Base-by-base conservation (phyloP, 2,113 vertebrate genomes). In the Poeciliopsis turrubarensis region DNA sequence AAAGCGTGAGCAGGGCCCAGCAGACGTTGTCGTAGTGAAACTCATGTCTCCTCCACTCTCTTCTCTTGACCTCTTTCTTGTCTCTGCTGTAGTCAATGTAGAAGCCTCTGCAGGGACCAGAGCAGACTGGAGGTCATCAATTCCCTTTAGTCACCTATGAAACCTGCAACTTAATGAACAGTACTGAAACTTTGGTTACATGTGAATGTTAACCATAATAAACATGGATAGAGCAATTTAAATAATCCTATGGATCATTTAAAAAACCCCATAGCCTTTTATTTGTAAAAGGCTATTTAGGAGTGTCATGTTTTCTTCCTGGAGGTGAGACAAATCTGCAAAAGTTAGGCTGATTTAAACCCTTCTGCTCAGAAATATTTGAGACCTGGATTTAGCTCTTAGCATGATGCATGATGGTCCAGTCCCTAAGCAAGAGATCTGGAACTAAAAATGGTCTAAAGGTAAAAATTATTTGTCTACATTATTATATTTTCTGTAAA, bases 1-100 rank as follows among this genome's bases (percentile, higher is more conserved):
- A 99, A n/a, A 99, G 96, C 0, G 98, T 99, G 81, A 99, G 95
- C 72, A 99, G 94, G 13, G 97, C 98, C 97, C 98, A 99, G 91
- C 98, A 95, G 77, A 99, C 97, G 26, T 99, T 99, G 93, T 99
- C 98, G 0, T 98, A 99, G 87, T 99, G 98, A 81, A 99, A 99
- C 82, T 99, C 98, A 0, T 99, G 97, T 79, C 97, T 95, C 87
- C 92, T 97, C 98, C 98, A 99, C 83, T 99, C 96, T 67, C 98
- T 95, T 80, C 95, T 96, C 90, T 98, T 98, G 85, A 98, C 96
- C 62, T 99, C 97, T 95, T 98, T 99, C 81, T 96, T 97, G 92
- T 98, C 97, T 85, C 97, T 94, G 88, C 95, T 96, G 0, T 98
- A 98, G 91, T 98, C 97, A 41, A 99, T 97, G 0, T 97, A 99